Evolutionary conservation across 2,113 vertebrate genomes (phyloP), one percentile per base, ranked within the genome.

Genomic region (Hypocryptadius cinnamomeus): DNA sequence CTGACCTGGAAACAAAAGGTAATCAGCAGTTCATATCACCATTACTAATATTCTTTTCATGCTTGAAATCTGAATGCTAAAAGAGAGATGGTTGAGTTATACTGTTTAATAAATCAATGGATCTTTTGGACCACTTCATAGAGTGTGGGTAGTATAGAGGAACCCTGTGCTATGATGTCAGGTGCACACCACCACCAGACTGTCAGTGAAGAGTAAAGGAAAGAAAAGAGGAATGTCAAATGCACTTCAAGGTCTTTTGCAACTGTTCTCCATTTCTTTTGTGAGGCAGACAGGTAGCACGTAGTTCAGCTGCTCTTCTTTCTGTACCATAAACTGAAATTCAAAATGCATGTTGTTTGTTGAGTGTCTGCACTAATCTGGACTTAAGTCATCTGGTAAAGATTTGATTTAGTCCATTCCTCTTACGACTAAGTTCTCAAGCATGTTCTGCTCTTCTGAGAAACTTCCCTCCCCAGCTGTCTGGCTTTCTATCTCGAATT

Each of bases 1-100:
- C 98, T 22, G 99, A 99, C 60, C 91, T 99, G 77, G 98, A 98
- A 96, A 99, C 99, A 74, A 98, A 97, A 85, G 98, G 99, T 99
- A 95, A 97, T 86, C 39, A 63, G 66, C 54, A 33, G 31, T 66
- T 90, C 7, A 3, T 80, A 27, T 57, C 1, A 0, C 28, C 87
- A 53, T 31, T 87, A 11, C 17, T 78, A 48, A 1, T 35, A 44
- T 1, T 73, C 19, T 33, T 94, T 89, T 54, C 57, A 53, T 27
- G 37, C 16, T 78, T 63, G 61, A 56, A 78, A 74, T 59, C 47
- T 69, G 33, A 68, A 30, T 69, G n/a, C 39, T 71, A 13, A 48
- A 42, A 83, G 35, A 70, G 53, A 70, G n/a, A 15, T 78, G 16
- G 21, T 73, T 85, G 68, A 77, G 59, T 87, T 87, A 44, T 9